Evolutionary conservation across 2,888 invertebrate species (phyloP).

Genomic region (Drosophila fungiperda): DNA sequence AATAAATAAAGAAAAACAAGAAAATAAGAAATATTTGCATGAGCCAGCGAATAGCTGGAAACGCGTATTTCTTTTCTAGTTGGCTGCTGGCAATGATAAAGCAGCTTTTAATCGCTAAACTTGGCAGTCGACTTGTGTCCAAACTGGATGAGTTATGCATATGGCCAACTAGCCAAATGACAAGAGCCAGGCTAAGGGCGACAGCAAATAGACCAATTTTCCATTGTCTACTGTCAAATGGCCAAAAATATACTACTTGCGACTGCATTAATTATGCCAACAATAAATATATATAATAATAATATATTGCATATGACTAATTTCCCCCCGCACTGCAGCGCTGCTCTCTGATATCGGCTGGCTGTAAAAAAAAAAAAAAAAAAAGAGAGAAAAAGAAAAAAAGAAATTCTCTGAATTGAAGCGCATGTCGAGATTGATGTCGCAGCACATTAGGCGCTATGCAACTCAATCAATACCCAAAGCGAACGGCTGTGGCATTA

Average conservation of each 20-base stretch:
- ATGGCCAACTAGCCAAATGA: slow-evolving; percentile 14
- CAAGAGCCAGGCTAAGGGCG: slow-evolving; percentile 23
- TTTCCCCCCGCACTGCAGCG: background rate
- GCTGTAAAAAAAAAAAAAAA: slow-evolving; percentile 23
- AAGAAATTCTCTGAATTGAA: slow-evolving; percentile 68
- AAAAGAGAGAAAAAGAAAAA: slow-evolving; percentile 25
- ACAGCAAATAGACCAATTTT: slow-evolving; percentile 33
- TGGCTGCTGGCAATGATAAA: slow-evolving; percentile 82
- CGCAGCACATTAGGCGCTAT: slow-evolving; percentile 82
- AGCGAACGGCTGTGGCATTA: slow-evolving; percentile 63
- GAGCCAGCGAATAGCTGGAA: slow-evolving; percentile 15
- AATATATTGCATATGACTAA: slow-evolving; percentile 40
- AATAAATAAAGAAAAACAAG: slow-evolving; percentile 35
- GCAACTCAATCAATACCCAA: slow-evolving; percentile 81
- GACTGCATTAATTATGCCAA: slow-evolving; percentile 61
- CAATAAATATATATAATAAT: slow-evolving; percentile 38
- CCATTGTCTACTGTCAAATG: slow-evolving; percentile 26
- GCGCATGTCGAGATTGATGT: slow-evolving; percentile 79
- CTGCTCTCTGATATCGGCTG: slow-evolving; percentile 6
- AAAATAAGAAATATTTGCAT: slow-evolving; percentile 73
- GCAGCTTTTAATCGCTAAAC: slow-evolving; percentile 84
- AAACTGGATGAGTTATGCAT: slow-evolving; percentile 62
- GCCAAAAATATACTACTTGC: slow-evolving; percentile 26
- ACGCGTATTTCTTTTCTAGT: slow-evolving; percentile 48
- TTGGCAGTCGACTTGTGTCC: slow-evolving; percentile 82